Evolutionary conservation across 2,888 invertebrate species (phyloP).

Genomic region (Osmoderma eremita): DNA sequence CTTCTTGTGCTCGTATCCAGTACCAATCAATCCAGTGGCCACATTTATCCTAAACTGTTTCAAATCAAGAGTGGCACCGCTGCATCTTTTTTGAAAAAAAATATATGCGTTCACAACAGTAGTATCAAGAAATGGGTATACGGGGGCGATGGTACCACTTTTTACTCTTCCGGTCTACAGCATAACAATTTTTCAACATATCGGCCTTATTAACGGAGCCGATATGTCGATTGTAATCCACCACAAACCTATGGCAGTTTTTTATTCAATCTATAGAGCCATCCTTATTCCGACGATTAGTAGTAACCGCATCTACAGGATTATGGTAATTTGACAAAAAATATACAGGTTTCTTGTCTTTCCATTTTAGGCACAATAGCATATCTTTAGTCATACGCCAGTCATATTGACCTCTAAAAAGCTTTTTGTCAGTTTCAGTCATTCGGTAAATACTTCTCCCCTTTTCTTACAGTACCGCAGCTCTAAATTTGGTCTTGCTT

Average conservation of each 20-base stretch:
- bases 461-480: constrained; percentile 48
- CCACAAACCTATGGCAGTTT: constrained; percentile 44
- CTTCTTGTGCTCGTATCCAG: no score
- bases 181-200: constrained; percentile 43
- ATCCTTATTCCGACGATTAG: constrained; percentile 34
- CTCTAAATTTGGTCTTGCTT: constrained; percentile 45
- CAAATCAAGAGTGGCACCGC: background rate
- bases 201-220: constrained; percentile 45
- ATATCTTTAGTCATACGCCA: background rate
- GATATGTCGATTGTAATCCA: constrained; percentile 45
- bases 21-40: no score
- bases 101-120: background rate
- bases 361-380: constrained; percentile 7
- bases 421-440: constrained; percentile 1
- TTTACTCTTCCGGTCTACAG: constrained; percentile 35
- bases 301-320: background rate
- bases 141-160: background rate
- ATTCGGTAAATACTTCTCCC: constrained; percentile 40
- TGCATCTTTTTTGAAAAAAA: background rate
- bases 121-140: background rate
- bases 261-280: constrained; percentile 37
- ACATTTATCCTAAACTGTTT: background rate
- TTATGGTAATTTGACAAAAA: constrained; percentile 12
- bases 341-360: constrained; percentile 3
- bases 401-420: constrained; percentile 18